These are phyloP conservation scores for Spongilla lacustris DNA, from an alignment of 37 sponge, comb jelly and placozoan genomes.

Conservation along the genomic window DNA sequence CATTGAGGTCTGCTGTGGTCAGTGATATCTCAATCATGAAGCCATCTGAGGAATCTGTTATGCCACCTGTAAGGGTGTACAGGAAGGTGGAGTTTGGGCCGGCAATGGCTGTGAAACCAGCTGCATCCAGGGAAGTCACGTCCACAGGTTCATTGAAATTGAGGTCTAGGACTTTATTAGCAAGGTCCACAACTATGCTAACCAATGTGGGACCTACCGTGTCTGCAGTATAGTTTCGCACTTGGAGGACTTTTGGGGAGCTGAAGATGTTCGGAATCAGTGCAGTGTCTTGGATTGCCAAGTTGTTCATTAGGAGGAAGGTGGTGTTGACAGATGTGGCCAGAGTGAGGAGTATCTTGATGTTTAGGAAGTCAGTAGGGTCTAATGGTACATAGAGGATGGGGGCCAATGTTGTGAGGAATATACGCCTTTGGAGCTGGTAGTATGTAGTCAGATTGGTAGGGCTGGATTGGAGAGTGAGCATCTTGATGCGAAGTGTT, in stretches of 20 bases:
- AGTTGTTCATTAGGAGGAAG: slow-evolving; percentile 51
- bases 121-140: slow-evolving; percentile 56
- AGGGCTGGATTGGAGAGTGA: slow-evolving; percentile 54
- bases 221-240: slow-evolving; percentile 68
- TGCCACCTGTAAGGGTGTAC: slow-evolving; percentile 76
- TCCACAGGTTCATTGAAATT: slow-evolving; percentile 89
- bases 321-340: slow-evolving; percentile 80
- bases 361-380: slow-evolving; percentile 61
- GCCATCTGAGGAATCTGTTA: slow-evolving; percentile 65
- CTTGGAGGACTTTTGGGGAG: slow-evolving; percentile 41
- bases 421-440: slow-evolving; percentile 19
- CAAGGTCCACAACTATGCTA: slow-evolving; percentile 67
- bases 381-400: slow-evolving; percentile 58
- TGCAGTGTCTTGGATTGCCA: slow-evolving; percentile 74
- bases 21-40: slow-evolving; percentile 59
- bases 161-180: slow-evolving; percentile 54
- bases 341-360: slow-evolving; percentile 70
- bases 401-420: slow-evolving; percentile 33
- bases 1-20: slow-evolving; percentile 74
- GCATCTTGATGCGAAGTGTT: slow-evolving; percentile 44
- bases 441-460: slow-evolving; percentile 32
- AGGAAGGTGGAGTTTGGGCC: slow-evolving; percentile 60
- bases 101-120: slow-evolving; percentile 67
- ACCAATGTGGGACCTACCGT: slow-evolving; percentile 68
- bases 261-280: slow-evolving; percentile 36